A percentile compares a stretch with the other conserved stretches of the same genome.
These are phyloP conservation scores for Dicyrtomina minuta DNA, from an alignment of 2,888 invertebrate species.

Conservation along the genomic window DNA sequence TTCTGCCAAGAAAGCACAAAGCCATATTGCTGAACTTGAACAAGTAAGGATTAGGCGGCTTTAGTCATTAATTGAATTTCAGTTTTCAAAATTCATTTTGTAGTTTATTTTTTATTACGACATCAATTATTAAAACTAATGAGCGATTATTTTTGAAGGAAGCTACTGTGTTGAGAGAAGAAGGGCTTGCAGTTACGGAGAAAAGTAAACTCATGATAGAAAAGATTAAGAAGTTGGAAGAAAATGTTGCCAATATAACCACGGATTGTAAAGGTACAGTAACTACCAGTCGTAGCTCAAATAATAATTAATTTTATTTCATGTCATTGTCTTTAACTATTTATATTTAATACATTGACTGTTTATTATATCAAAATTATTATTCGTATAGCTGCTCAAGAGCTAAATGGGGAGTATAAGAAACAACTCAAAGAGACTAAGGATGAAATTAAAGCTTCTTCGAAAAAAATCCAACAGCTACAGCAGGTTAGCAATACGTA, in stretches of 20 bases:
- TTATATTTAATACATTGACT: too few species aligned
- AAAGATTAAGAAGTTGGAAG: neutral
- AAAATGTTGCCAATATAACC: neutral
- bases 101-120: neutral
- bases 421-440: neutral
- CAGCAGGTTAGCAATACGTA: neutral
- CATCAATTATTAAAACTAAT: neutral
- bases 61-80: neutral
- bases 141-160: neutral
- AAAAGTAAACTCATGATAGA: neutral
- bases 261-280: neutral
- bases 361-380: too few species aligned
- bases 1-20: constrained; percentile 10
- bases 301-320: too few species aligned
- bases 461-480: neutral
- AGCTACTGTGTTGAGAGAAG: neutral
- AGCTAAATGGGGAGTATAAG: too few species aligned
- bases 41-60: neutral
- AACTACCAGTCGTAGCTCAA: too few species aligned
- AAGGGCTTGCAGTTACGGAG: neutral
- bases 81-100: neutral
- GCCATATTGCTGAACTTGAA: neutral
- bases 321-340: too few species aligned
- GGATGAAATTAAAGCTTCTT: constrained; percentile 4
- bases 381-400: too few species aligned